Conservation (phyloP, 2,888 invertebrate genomes). For the Papilio protenor region DNA sequence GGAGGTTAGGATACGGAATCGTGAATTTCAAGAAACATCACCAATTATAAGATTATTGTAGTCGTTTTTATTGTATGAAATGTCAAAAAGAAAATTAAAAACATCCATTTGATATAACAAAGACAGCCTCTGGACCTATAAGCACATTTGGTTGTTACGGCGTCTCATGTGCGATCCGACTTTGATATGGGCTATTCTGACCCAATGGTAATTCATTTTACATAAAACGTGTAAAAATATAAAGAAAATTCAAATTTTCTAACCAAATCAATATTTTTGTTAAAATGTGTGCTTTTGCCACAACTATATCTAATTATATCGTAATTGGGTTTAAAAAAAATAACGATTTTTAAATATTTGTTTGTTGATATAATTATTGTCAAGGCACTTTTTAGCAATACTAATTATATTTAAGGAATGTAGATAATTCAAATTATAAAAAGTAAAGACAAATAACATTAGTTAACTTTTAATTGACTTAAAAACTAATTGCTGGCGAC, state of each 20-base stretch:
- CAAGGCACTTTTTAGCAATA: constrained; percentile 13
- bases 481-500: background rate
- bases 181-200: background rate
- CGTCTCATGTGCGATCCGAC: background rate
- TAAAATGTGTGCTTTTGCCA: background rate
- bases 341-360: background rate
- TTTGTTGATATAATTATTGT: background rate
- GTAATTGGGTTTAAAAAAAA: background rate
- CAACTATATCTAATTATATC: background rate
- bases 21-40: background rate
- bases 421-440: constrained; percentile 7
- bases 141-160: background rate
- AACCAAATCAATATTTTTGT: background rate
- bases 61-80: background rate
- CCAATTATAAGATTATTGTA: background rate
- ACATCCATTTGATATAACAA: background rate
- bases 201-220: no score
- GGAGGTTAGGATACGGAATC: background rate
- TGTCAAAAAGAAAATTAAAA: background rate
- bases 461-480: background rate
- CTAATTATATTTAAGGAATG: constrained; percentile 24
- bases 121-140: background rate
- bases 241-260: background rate
- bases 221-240: background rate
- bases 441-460: constrained; percentile 4